These are phyloP conservation scores for Chelonoidis abingdonii DNA, from an alignment of 2,113 vertebrate genomes.

Conservation along the genomic window DNA sequence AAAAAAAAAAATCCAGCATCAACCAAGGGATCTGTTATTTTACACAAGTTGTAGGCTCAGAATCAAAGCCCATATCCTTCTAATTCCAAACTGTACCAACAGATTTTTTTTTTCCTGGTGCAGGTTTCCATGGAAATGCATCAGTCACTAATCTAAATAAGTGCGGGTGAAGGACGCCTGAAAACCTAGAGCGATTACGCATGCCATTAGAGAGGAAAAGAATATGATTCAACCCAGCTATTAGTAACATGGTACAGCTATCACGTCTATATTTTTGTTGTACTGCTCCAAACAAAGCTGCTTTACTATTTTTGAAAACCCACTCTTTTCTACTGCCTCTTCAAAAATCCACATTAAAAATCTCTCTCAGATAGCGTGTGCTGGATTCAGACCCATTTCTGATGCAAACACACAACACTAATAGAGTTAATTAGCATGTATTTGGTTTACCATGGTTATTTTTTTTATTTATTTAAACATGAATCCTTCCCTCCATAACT, in stretches of 20 bases:
- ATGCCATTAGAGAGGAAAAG: conserved; percentile 77
- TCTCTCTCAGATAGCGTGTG: conserved; percentile 27
- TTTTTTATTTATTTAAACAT: not conserved
- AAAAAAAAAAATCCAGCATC: not conserved
- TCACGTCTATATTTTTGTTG: conserved; percentile 54
- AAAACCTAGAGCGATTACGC: conserved; percentile 82
- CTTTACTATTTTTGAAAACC: conserved; percentile 1
- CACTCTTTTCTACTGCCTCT: conserved; percentile 39
- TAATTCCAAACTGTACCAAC: conserved; percentile 82
- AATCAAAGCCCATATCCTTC: conserved; percentile 76
- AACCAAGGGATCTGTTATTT: conserved; percentile 43
- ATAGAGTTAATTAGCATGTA: not conserved
- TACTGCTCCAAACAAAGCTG: conserved; percentile 56
- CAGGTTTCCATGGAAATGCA: conserved; percentile 93
- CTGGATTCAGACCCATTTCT: conserved; percentile 31
- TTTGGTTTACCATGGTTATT: conserved; percentile 22
- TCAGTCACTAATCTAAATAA: conserved; percentile 94
- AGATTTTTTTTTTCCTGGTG: conserved; percentile 78
- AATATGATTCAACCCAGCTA: conserved; percentile 78
- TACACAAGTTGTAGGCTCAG: conserved; percentile 75
- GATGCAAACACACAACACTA: conserved; percentile 12
- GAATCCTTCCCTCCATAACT: not conserved
- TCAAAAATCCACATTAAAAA: conserved; percentile 51
- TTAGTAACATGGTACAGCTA: conserved; percentile 69
- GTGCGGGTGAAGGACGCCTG: conserved; percentile 86